Conservation (phyloP, 2,888 invertebrate genomes). For the Aporophyla lueneburgensis region DNA sequence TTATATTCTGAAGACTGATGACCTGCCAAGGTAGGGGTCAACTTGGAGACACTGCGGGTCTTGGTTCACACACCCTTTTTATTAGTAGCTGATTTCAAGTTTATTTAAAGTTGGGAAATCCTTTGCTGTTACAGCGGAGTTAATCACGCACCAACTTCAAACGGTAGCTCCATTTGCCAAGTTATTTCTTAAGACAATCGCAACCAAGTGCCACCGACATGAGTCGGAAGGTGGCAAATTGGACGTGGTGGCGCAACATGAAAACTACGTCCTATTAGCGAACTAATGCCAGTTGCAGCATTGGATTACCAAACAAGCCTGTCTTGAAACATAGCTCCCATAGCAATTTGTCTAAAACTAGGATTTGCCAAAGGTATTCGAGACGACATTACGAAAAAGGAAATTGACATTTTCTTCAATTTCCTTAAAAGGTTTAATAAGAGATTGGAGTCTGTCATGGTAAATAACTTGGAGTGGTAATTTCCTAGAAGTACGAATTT, state of each 20-base stretch:
- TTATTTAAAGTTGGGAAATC: not conserved
- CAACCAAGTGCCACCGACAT: constrained; percentile 13
- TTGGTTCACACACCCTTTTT: not conserved
- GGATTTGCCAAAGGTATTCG: constrained; percentile 44
- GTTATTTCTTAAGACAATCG: constrained; percentile 22
- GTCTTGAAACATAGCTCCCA: constrained; percentile 8
- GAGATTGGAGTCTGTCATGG: constrained; percentile 3
- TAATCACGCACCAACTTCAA: not conserved
- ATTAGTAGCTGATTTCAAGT: not conserved
- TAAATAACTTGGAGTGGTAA: constrained; percentile 35
- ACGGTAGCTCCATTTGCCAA: constrained; percentile 4
- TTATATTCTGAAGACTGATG: constrained; percentile 3
- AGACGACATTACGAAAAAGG: constrained; percentile 44
- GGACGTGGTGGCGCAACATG: constrained; percentile 36
- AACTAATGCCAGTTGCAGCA: constrained; percentile 41
- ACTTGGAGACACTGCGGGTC: not conserved
- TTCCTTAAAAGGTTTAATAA: constrained; percentile 22
- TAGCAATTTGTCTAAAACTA: constrained; percentile 35
- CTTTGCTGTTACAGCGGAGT: not conserved
- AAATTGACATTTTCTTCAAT: constrained; percentile 42
- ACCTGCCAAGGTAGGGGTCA: not conserved
- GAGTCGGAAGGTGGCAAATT: constrained; percentile 29
- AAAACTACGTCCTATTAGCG: constrained; percentile 36
- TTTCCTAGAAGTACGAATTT: constrained; percentile 34
- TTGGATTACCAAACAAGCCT: constrained; percentile 37